Evolutionary conservation across 2,888 invertebrate species (phyloP), one percentile per base, ranked within the genome.

Genomic region (Patella caerulea): DNA sequence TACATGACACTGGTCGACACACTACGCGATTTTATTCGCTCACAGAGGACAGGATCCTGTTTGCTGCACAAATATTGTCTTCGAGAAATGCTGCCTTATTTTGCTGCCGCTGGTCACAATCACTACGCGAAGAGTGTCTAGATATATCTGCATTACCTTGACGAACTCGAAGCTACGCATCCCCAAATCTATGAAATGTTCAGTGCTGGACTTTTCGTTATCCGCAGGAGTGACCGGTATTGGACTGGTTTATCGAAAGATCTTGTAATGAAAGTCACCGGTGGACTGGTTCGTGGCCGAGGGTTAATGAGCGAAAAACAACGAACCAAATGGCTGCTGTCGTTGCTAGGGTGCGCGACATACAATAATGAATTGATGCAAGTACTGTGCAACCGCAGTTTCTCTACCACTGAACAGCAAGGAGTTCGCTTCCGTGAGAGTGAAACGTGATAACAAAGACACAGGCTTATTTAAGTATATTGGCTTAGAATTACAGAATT

Each of bases 171-270:
- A 29, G 29, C 29, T 29, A 29, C 1, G 29, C 1, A 29, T 29
- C 29, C 29, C 29, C 29, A 2, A 29, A 29, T 29, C 29, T 29
- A 29, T 29, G 29, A 29, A 29, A 29, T 59, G 59, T 59, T 59
- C 1, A 59, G 59, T 15, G 14, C 9, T 12, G 83, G 82, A 14
- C 65, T 55, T 53, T 77, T 78, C 76, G 78, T 83, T n/a, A 73
- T 82, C 7, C 70, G 78, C 14, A 55, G 78, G 69, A 83, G 76
- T 65, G 83, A 85, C 69, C 59, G 84, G 45, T 81, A 77, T 56
- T 86, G 86, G 86, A 82, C 82, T n/a, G 86, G 86, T 34, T 65
- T 87, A 11, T 82, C 84, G 15, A 78, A 83, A 19, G 85, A 86
- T 73, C 78, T 86, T 45, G 77, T 83, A 3, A 87, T 85, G 14